Evolutionary conservation across 1,140 invertebrate genomes (phyloP).

Genomic region (Polypedilum vanderplanki): DNA sequence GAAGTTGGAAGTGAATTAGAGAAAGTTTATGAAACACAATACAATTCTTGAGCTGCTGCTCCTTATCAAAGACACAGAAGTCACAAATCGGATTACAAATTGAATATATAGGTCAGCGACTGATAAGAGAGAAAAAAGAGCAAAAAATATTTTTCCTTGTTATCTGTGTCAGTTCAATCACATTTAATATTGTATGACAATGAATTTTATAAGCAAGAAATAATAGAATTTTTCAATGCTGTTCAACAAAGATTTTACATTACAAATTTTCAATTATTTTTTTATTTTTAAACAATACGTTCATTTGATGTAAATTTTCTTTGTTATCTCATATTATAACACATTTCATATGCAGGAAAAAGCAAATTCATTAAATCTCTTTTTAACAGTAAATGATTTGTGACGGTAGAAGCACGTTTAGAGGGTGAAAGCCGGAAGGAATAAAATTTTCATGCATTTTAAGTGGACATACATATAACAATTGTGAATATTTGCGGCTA

Average conservation of each 20-base stretch:
- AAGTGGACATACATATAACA: neutral
- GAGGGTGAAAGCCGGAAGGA: neutral
- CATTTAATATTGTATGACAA: too few species aligned
- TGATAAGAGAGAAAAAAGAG: neutral
- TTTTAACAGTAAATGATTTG: neutral
- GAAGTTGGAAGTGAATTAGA: too few species aligned
- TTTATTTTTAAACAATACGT: too few species aligned
- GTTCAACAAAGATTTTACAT: too few species aligned
- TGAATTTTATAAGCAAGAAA: too few species aligned
- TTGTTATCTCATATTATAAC: too few species aligned
- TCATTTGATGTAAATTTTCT: too few species aligned
- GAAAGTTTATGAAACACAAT: neutral
- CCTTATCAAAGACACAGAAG: neutral
- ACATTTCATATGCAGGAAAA: neutral
- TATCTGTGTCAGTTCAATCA: neutral
- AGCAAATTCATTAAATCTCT: neutral
- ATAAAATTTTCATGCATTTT: neutral
- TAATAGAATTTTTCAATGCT: too few species aligned
- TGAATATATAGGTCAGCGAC: neutral
- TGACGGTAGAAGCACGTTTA: neutral
- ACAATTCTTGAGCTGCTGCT: neutral
- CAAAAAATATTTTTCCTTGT: neutral
- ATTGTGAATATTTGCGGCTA: neutral
- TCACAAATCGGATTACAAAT: slow-evolving; percentile 18
- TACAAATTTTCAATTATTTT: too few species aligned